phyloP scores from a whole-genome alignment of 2,888 invertebrate species.

The Euclidia mi region DNA sequence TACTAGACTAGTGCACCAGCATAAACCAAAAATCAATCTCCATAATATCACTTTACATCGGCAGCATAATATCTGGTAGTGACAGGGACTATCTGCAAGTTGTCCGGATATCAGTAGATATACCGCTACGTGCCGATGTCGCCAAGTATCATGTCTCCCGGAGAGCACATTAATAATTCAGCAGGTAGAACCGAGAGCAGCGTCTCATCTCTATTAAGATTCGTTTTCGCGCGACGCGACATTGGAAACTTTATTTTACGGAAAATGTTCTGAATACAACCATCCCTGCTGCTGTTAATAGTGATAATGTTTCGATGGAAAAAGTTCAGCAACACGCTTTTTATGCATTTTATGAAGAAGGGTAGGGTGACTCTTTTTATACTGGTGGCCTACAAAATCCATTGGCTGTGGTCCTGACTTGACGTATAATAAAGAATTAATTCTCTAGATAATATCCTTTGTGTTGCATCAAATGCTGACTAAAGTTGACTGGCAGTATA shows the following conservation, averaged over 20 bases:
- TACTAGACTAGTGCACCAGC: too few relatives aligned
- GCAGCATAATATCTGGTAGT: not conserved
- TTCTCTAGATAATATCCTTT: too few relatives aligned
- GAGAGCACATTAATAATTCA: conserved; percentile 84
- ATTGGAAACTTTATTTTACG: conserved; percentile 59
- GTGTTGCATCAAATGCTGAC: too few relatives aligned
- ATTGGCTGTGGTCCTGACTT: too few relatives aligned
- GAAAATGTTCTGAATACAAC: conserved; percentile 29
- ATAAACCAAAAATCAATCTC: too few relatives aligned
- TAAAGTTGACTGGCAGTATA: too few relatives aligned
- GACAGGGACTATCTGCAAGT: conserved; percentile 15
- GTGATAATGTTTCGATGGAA: conserved; percentile 4
- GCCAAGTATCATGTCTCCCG: conserved; percentile 75
- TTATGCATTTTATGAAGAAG: too few relatives aligned
- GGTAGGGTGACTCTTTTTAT: too few relatives aligned
- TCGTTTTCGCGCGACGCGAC: conserved; percentile 60
- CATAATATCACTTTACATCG: not conserved
- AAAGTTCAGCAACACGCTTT: not conserved
- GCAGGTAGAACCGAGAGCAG: conserved; percentile 59
- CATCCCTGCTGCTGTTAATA: not conserved
- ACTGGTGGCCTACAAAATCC: too few relatives aligned
- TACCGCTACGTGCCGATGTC: conserved; percentile 73
- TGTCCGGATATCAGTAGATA: conserved; percentile 21
- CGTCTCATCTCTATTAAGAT: conserved; percentile 57
- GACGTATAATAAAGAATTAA: too few relatives aligned